Evolutionary conservation across 2,113 vertebrate genomes (phyloP), one percentile per base, ranked within the genome.

Genomic region (Nothoprocta perdicaria): DNA sequence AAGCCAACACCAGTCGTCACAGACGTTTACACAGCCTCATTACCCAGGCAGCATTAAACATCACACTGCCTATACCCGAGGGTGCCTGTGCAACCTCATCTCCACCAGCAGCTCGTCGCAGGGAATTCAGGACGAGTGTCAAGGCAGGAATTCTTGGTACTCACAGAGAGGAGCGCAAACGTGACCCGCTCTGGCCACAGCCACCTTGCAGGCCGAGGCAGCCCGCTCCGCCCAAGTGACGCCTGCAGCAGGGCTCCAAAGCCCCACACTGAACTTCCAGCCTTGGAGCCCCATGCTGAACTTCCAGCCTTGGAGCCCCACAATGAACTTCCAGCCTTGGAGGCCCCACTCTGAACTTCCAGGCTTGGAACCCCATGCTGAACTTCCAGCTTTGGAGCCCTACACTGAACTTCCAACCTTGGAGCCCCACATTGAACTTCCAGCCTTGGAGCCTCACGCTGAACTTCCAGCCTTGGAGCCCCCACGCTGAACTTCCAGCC

Each of bases 1-100:
- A 5, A 19, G 1, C 55, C 27, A 12, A 14, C 1, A 3, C 31
- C 55, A 29, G 35, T 6, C 0, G 0, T 52, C 45, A 8, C 2
- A 6, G 27, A 38, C 15, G 27, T 35, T 27, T 15, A 2, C 26
- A 8, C 0, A 3, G 5, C 23, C 72, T 52, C n/a, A 43, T 27
- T 4, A 15, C 60, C 38, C 9, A 5, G 71, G 24, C 13, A n/a
- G 12, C 53, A 9, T n/a, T 8, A 17, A 22, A 9, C 2, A 13
- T 6, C 19, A 19, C 0, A 4, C 40, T 14, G 3, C 38, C 19
- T 48, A 31, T 4, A 50, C 2, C 38, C 72, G 33, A 9, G 33
- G 48, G 45, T 2, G 40, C 55, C 63, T 52, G 46, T 9, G 72
- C n/a, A 76, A 48, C 52, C 58, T 29, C 7, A 61, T 52, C 58